Evolutionary conservation across 1,140 invertebrate genomes (phyloP).

Genomic region (Augochlora pura): DNA sequence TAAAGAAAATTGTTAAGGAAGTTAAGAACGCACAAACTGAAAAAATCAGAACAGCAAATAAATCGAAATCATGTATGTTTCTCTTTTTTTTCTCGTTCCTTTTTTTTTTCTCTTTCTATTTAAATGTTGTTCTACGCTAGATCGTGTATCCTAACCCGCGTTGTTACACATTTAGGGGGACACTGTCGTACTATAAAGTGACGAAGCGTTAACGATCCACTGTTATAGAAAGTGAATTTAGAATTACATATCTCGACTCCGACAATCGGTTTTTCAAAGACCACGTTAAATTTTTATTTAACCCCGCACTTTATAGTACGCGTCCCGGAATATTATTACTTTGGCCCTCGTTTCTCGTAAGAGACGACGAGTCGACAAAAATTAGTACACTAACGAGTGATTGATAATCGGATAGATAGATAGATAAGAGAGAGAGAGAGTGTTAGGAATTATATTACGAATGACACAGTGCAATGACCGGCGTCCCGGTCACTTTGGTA

Average conservation of each 20-base stretch:
- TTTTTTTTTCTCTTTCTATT: no score
- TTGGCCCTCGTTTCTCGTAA: neutral
- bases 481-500: constrained; percentile 58
- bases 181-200: constrained; percentile 42
- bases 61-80: constrained; percentile 40
- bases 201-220: neutral
- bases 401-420: constrained; percentile 33
- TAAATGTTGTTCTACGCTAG: constrained; percentile 24
- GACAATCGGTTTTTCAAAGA: neutral
- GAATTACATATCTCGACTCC: no score
- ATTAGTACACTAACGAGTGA: constrained; percentile 46
- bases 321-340: neutral
- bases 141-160: constrained; percentile 26
- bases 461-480: constrained; percentile 69
- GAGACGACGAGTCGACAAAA: constrained; percentile 7
- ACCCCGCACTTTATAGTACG: constrained; percentile 40
- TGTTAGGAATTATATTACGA: constrained; percentile 64
- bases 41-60: constrained; percentile 65
- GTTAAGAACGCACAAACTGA: constrained; percentile 64
- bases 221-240: neutral
- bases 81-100: neutral
- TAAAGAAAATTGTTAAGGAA: constrained; percentile 70
- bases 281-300: neutral
- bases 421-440: constrained; percentile 31
- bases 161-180: neutral